Evolutionary conservation across 2,113 vertebrate species (phyloP), one percentile per base, ranked within the genome.

Genomic region (Silurus meridionalis): DNA sequence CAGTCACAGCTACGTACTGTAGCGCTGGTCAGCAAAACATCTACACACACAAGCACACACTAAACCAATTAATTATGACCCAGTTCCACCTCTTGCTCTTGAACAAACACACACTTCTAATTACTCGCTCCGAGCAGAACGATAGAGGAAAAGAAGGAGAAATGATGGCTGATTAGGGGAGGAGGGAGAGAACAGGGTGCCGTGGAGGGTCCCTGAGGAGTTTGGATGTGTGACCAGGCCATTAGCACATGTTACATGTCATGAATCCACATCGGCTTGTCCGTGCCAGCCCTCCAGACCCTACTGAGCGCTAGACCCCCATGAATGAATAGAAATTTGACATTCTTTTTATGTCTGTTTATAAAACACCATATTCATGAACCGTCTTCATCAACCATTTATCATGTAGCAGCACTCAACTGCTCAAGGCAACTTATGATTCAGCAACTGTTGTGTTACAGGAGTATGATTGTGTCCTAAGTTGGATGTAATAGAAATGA

Each of bases 241-340:
- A 93, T 95, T 94, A 95, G 93, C 92, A 93, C 93, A 92, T 93
- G 92, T 94, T 93, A 93, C 91, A 94, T 93, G 93, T 93, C 93
- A 94, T 91, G 91, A 91, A 92, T 92, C 90, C 91, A 90, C 90
- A 88, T 86, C 88, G 87, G 88, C 92, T 92, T 89, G 92, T 90
- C 90, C 90, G 84, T 60, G 79, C 90, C 77, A 71, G 86, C 89
- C 88, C 82, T 88, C 53, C 13, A 86, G 84, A 90, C 82, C 89
- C 78, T 89, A 83, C 89, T 79, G 88, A 85, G 82, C 85, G 82
- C 58, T 80, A 77, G 83, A 84, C 82, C 74, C 66, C 83, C 83
- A 55, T 61, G 23, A 8, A 82, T 19, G 6, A 77, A 77, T 53
- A 13, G 50, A 53, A 5, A 53, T 77, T 53, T 75, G 21, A 21